Conservation (phyloP, 1,140 invertebrate species). For the Meloidogyne exigua region DNA sequence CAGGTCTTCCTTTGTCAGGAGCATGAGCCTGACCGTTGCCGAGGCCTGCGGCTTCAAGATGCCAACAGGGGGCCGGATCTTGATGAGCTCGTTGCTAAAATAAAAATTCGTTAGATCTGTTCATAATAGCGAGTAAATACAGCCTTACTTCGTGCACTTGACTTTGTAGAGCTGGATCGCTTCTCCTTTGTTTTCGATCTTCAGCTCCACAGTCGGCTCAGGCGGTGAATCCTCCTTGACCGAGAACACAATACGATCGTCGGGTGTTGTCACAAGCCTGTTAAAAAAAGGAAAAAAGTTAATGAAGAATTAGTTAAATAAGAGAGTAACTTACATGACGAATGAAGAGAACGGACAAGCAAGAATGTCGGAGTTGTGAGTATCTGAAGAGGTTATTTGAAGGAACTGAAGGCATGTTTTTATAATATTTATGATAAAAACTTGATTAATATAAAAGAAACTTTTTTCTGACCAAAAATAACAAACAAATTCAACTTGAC, state of each 20-base stretch:
- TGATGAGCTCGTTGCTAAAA: not conserved
- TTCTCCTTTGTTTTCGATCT: not conserved
- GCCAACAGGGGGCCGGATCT: not conserved
- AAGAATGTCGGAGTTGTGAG: not conserved
- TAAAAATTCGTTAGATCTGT: not conserved
- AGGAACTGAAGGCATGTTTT: not conserved
- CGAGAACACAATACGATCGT: not conserved
- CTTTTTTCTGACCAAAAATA: no score
- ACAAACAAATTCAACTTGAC: not conserved
- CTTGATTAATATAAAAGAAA: no score
- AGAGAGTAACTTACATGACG: not conserved
- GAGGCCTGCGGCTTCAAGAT: not conserved
- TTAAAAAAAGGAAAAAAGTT: not conserved
- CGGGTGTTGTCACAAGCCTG: not conserved
- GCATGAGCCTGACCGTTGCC: not conserved
- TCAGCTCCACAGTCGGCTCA: not conserved
- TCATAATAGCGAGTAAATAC: not conserved
- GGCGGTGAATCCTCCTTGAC: constrained; percentile 3
- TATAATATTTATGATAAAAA: not conserved
- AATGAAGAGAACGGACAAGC: not conserved
- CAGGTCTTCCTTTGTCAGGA: not conserved
- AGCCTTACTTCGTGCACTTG: not conserved
- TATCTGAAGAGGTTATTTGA: not conserved
- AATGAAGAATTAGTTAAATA: not conserved
- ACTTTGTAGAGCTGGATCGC: not conserved